Conservation (phyloP, 2,888 invertebrate genomes). For the Dicyrtoma fusca region DNA sequence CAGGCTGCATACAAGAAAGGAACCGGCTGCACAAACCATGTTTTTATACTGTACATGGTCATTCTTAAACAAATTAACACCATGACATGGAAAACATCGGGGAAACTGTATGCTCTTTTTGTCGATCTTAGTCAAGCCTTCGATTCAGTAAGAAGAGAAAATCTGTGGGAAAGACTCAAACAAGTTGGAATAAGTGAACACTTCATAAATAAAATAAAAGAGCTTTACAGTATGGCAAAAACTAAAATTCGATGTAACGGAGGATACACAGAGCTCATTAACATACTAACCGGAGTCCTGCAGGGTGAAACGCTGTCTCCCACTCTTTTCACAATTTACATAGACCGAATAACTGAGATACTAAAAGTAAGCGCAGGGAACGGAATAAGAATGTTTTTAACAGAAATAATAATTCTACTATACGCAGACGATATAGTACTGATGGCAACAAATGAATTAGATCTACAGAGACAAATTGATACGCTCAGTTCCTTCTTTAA, state of each 20-base stretch:
- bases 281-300: background rate
- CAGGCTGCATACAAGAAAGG: constrained; percentile 20
- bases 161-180: background rate
- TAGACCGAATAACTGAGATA: background rate
- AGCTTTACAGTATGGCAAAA: background rate
- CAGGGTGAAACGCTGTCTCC: too few relatives aligned
- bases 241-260: background rate
- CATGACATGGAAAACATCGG: background rate
- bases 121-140: constrained; percentile 3
- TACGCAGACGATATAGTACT: background rate
- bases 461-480: background rate
- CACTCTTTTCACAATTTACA: too few relatives aligned
- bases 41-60: constrained; percentile 1
- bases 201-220: background rate
- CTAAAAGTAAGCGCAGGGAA: background rate
- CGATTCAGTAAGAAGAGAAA: background rate
- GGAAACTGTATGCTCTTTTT: background rate
- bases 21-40: constrained; percentile 9
- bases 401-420: background rate
- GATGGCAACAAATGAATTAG: background rate
- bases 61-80: constrained; percentile 4
- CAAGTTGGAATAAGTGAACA: background rate
- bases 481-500: background rate
- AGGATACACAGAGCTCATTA: background rate
- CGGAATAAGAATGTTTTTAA: background rate